Percentiles rank a stretch among this genome's conserved stretches.
phyloP scores from a whole-genome alignment of 2,797 vertebrate genomes.

The Sebastes cheni region DNA sequence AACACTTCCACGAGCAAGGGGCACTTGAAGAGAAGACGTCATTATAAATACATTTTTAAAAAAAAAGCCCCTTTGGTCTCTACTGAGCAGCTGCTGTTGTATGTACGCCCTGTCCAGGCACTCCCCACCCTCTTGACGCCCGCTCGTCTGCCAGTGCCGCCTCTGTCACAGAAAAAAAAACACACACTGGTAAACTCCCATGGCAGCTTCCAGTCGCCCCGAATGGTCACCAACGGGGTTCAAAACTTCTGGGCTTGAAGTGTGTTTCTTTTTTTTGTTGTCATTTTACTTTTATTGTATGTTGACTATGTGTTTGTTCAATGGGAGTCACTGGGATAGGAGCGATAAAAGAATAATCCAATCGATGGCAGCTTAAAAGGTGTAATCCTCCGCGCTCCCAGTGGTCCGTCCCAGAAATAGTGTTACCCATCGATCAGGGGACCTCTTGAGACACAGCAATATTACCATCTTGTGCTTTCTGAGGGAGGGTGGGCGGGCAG shows the following conservation, averaged over 20 bases:
- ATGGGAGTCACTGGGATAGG: constrained; percentile 76
- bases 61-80: constrained; percentile 42
- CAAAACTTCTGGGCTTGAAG: constrained; percentile 78
- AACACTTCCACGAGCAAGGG: constrained; percentile 56
- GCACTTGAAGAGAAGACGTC: constrained; percentile 57
- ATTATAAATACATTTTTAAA: neutral
- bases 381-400: constrained; percentile 78
- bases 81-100: constrained; percentile 35
- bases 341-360: constrained; percentile 79
- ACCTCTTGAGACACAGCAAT: constrained; percentile 86
- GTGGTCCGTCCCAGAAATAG: constrained; percentile 75
- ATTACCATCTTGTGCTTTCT: constrained; percentile 82
- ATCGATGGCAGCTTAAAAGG: constrained; percentile 83
- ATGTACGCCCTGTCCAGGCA: constrained; percentile 42
- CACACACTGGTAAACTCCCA: constrained; percentile 79
- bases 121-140: constrained; percentile 31
- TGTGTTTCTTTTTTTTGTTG: constrained; percentile 44
- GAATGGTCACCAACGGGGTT: constrained; percentile 80
- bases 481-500: constrained; percentile 60
- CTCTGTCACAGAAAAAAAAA: constrained; percentile 46
- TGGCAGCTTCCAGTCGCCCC: constrained; percentile 87
- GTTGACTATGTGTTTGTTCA: constrained; percentile 66
- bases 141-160: constrained; percentile 48
- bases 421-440: constrained; percentile 76
- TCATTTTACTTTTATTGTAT: constrained; percentile 59